Evolutionary conservation across 2,113 vertebrate genomes (phyloP), one percentile per base, ranked within the genome.

Genomic region (Eolophus roseicapilla): DNA sequence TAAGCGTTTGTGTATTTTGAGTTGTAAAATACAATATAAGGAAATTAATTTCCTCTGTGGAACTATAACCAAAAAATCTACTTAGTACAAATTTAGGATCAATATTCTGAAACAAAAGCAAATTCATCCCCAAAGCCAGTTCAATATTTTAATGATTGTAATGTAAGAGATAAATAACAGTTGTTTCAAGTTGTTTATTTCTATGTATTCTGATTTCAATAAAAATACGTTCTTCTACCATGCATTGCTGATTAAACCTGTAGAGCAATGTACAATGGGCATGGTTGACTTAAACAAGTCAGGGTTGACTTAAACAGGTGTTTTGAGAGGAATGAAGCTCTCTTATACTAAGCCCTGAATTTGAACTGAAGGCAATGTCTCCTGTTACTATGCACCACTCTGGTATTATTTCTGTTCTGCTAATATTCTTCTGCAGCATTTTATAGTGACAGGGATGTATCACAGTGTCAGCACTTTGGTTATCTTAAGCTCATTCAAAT

Each of bases 11-110:
- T 86, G 49, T 59, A 82, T 89, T 64, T 50, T 20, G 8, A 57
- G 13, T 31, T 65, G 17, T 18, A 91, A 94, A 96, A 76, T 23
- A 31, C 88, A 73, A 50, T 95, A 95, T 69, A 95, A 94, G 82
- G 31, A 97, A 97, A 98, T 97, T 96, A 97, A 96, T 98, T 97
- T 97, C 93, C 89, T 92, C 62, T 83, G 79, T 83, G 88, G 90
- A 86, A 86, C 63, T 76, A 86, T 88, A 96, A 90, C 73, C 90
- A 57, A 41, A 97, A 97, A 91, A 93, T 89, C 88, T 92, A 90
- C 95, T 96, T 89, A 94, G 69, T 94, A 62, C 49, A 95, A 97
- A 95, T 84, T 97, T 91, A 90, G 62, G 95, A 97, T 97, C 94
- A 49, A 97, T 98, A 97, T 93, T 97, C 94, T 79, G 93, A 94